Base-by-base conservation (phyloP, 2,888 invertebrate genomes). In the Synergus japonicus region DNA sequence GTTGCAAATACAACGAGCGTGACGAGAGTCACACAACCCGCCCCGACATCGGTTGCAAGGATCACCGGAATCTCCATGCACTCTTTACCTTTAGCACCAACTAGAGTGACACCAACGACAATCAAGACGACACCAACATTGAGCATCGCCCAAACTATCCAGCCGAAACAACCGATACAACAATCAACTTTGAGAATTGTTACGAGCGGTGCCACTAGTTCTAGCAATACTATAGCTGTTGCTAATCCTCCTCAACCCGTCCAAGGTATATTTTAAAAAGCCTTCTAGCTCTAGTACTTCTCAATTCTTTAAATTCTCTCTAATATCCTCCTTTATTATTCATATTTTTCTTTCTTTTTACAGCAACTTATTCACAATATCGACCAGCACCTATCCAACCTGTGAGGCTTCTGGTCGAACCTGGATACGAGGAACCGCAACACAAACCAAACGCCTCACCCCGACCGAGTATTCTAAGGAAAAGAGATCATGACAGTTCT, bases 381-480 rank as follows among this genome's bases (percentile, higher is more conserved):
- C 89, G 92, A 37, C 91, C 90, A 81, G 82, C 90, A 4, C 83
- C 90, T 1, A 89, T 90, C 37, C 91, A 91, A 77, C 91, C 92
- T n/a, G 90, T 92, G 12, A 87, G 92, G 79, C 84, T 92, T 64
- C 85, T 92, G n/a, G 91, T 92, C 9, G 92, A 92, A 65, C 89
- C 91, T 54, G 87, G 88, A 66, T 92, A 91, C 54, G 92, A 92
- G 65, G 92, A 92, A 81, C 88, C 89, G 4, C 90, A 90, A 77
- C 86, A 87, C 10, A 92, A 92, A 85, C 94, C 90, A 0, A 94
- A 94, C 78, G 94, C 95, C 9, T 94, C 96, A 22, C 96, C 97
- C 0, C 92, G 97, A 83, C 97, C 97, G 0, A 96, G 97, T 88
- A 96, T 98, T 93, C 93, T 98, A 80, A 94, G 98, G 81, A 98